Evolutionary conservation across 64 coral and sea anemone species (phyloP), one percentile per base, ranked within the genome.

Genomic region (Actinia tenebrosa): DNA sequence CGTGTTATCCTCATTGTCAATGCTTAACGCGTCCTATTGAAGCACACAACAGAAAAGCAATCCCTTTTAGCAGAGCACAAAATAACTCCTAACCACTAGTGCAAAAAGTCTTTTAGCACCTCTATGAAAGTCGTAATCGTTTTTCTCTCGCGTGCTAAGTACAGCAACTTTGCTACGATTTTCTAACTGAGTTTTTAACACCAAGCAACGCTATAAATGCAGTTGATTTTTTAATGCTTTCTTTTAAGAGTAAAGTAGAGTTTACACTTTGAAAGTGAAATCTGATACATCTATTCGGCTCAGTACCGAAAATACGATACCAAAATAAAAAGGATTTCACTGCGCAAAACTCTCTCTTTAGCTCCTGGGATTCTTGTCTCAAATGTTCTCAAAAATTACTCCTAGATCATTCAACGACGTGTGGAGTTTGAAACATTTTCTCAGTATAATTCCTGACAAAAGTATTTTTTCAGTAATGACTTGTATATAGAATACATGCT

Each of bases 211-310:
- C 17, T 66, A 66, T 13, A 30, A 75, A 3, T 75, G 5, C 26
- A 75, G 69, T 75, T 75, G 10, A 75, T 30, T 30, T 75, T 75
- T 30, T 69, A 4, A 23, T 66, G 63, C 25, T 75, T 75, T 75
- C 69, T 8, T 42, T 9, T 42, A 10, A 14, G 69, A 75, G 42
- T 75, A 58, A 37, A 58, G 56, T 13, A 10, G 23, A 75, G 69
- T 75, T 75, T 75, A 30, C 69, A 75, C 69, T 75, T 16, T 69
- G 64, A 27, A 75, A 30, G 69, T 30, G 69, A 75, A 75, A 75
- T 75, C 20, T 42, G 69, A 75, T 75, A 5, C 11, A 26, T 75
- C 26, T 10, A 14, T 75, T 30, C 42, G 23, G 8, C 3, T 25
- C 19, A 37, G 1, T n/a, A 75, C 23, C 25, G 20, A 66, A 66